phyloP scores from a whole-genome alignment of 2,113 vertebrate species.

The Equus przewalskii region DNA sequence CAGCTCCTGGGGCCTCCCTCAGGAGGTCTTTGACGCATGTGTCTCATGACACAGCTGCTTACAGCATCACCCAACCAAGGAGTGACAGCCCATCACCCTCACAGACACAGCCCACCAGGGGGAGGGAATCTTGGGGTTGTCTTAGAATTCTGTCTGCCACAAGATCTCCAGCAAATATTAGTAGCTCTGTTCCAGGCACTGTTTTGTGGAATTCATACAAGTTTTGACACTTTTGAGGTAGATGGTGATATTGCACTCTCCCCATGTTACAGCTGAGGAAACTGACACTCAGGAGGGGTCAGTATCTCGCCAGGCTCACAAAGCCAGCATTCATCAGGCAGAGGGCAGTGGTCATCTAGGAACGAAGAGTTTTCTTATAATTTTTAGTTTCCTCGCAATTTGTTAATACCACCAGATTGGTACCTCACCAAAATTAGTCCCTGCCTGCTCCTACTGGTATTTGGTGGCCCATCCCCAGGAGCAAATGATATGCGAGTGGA shows the following conservation, averaged over 20 bases:
- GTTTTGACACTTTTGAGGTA: not conserved
- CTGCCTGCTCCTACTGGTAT: not conserved
- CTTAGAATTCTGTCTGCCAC: not conserved
- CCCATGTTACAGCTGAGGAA: not conserved
- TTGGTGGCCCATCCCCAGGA: not conserved
- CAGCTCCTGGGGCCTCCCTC: not conserved
- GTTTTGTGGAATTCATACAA: not conserved
- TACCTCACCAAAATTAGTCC: not conserved
- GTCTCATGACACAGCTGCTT: not conserved
- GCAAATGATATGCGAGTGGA: rapidly evolving
- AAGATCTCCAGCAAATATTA: not conserved
- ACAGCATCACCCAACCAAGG: not conserved
- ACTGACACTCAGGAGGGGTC: not conserved
- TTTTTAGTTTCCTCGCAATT: not conserved
- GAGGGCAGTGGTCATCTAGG: not conserved
- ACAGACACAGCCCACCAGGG: not conserved
- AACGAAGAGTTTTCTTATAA: not conserved
- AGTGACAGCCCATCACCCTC: not conserved
- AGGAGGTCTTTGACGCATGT: not conserved
- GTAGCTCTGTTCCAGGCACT: too few relatives aligned
- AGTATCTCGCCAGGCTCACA: not conserved
- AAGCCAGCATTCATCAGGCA: not conserved
- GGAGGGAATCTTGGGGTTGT: not conserved
- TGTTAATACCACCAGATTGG: not conserved
- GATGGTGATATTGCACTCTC: not conserved